Evolutionary conservation across 2,888 invertebrate species (phyloP).

Genomic region (Drosophila atripex): DNA sequence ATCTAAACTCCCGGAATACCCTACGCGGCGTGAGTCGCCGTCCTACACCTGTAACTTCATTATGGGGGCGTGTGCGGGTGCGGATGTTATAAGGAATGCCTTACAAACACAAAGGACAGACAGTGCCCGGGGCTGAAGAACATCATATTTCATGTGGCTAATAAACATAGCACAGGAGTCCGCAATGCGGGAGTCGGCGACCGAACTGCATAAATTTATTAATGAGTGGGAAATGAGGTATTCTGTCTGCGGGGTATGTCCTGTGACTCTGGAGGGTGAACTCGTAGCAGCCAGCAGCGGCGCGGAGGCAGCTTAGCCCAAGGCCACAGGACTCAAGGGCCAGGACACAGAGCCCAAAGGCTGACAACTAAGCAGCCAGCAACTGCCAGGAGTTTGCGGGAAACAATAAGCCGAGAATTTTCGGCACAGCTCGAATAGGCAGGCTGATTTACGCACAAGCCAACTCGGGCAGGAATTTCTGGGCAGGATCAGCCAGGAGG

Average conservation of each 20-base stretch:
- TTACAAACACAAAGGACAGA: conserved; percentile 54
- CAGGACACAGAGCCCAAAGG: background rate
- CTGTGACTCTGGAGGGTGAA: background rate
- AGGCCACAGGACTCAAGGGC: conserved; percentile 48
- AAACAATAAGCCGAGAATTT: conserved; percentile 59
- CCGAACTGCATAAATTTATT: conserved; percentile 79
- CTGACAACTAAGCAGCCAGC: conserved; percentile 57
- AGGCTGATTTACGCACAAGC: conserved; percentile 60
- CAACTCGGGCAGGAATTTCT: conserved; percentile 18
- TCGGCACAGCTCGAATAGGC: conserved; percentile 25
- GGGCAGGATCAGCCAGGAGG: conserved; percentile 51
- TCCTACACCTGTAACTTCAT: conserved; percentile 74
- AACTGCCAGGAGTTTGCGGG: conserved; percentile 21
- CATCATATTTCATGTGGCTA: conserved; percentile 81
- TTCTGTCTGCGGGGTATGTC: conserved; percentile 43
- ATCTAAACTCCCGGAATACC: conserved; percentile 5
- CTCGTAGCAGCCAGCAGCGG: conserved; percentile 2
- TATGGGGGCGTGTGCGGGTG: conserved; percentile 44
- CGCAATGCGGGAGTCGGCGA: conserved; percentile 24
- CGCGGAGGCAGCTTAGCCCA: conserved; percentile 37
- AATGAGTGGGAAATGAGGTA: conserved; percentile 82
- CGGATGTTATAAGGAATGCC: conserved; percentile 60
- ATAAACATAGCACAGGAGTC: conserved; percentile 64
- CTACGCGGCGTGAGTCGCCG: conserved; percentile 9
- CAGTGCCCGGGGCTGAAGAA: conserved; percentile 25